Evolutionary conservation across 2,113 vertebrate genomes (phyloP).

Genomic region (Stigmatopora nigra): DNA sequence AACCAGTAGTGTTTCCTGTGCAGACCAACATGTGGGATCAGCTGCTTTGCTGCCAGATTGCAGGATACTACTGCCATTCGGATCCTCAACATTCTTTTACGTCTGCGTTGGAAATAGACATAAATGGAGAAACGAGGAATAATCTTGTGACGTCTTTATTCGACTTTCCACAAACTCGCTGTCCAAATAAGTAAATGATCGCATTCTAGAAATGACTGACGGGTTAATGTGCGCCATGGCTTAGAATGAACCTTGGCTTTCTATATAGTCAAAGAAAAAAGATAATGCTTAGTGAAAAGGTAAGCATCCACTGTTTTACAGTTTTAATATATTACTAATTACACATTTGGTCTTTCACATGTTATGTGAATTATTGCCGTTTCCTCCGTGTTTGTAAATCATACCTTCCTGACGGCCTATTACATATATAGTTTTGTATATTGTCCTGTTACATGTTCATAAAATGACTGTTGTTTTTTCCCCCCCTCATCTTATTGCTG

Average conservation of each 20-base stretch:
- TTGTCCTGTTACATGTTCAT: too few relatives aligned
- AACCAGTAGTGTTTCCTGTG: slow-evolving; percentile 7
- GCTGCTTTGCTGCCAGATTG: slow-evolving; percentile 4
- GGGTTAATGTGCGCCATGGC: not conserved
- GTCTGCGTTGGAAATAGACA: not conserved
- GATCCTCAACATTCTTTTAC: slow-evolving; percentile 12
- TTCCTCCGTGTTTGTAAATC: not conserved
- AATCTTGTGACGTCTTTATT: not conserved
- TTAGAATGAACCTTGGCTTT: slow-evolving; percentile 11
- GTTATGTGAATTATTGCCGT: too few relatives aligned
- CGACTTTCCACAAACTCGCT: not conserved
- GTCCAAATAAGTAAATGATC: too few relatives aligned
- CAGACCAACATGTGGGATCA: not conserved
- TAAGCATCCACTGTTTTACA: not conserved
- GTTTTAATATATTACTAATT: not conserved
- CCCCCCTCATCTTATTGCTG: too few relatives aligned
- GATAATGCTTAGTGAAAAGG: not conserved
- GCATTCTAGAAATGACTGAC: not conserved
- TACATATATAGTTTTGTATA: not conserved
- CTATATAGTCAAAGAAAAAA: not conserved
- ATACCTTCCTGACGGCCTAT: not conserved
- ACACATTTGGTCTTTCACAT: not conserved
- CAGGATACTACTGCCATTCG: not conserved
- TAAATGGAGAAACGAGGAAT: not conserved
- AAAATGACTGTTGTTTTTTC: too few relatives aligned